Conservation (phyloP, 1,140 invertebrate genomes). For the Sminthurides bifidus region DNA sequence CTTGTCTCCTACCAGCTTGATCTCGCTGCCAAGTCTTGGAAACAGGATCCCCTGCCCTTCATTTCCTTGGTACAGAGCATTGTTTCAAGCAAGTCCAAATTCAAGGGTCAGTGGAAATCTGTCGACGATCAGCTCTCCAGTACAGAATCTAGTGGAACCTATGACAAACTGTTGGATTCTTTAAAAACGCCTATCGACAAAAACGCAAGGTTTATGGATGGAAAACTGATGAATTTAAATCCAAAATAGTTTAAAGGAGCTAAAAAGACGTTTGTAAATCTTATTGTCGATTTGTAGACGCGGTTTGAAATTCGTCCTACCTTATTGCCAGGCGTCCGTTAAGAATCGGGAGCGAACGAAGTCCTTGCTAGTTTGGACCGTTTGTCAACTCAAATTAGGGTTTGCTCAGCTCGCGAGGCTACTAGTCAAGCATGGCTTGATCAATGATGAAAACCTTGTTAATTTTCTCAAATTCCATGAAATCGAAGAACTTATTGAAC, state of each 20-base stretch:
- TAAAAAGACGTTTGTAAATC: background rate
- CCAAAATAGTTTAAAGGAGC: background rate
- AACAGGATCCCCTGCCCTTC: slow-evolving; percentile 46
- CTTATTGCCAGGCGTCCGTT: slow-evolving; percentile 48
- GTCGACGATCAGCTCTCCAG: background rate
- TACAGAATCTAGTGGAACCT: no score
- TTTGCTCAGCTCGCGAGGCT: slow-evolving; percentile 46
- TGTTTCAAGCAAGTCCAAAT: slow-evolving; percentile 22
- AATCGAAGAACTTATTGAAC: slow-evolving; percentile 46
- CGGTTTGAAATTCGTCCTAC: slow-evolving; percentile 44
- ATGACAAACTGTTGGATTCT: slow-evolving; percentile 15
- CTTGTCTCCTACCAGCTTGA: slow-evolving; percentile 45
- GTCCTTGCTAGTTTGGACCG: slow-evolving; percentile 45
- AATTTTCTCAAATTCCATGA: slow-evolving; percentile 58
- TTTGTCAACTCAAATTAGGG: slow-evolving; percentile 50
- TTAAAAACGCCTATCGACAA: slow-evolving; percentile 11
- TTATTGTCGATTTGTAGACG: slow-evolving; percentile 35
- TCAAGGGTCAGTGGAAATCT: background rate
- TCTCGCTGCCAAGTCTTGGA: slow-evolving; percentile 52
- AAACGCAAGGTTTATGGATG: slow-evolving; percentile 7
- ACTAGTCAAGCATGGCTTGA: slow-evolving; percentile 47
- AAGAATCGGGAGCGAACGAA: slow-evolving; percentile 54
- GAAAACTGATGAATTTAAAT: background rate
- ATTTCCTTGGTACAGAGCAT: slow-evolving; percentile 49
- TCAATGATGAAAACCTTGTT: slow-evolving; percentile 54